phyloP scores from a whole-genome alignment of 2,888 invertebrate genomes.

The Apamea crenata region DNA sequence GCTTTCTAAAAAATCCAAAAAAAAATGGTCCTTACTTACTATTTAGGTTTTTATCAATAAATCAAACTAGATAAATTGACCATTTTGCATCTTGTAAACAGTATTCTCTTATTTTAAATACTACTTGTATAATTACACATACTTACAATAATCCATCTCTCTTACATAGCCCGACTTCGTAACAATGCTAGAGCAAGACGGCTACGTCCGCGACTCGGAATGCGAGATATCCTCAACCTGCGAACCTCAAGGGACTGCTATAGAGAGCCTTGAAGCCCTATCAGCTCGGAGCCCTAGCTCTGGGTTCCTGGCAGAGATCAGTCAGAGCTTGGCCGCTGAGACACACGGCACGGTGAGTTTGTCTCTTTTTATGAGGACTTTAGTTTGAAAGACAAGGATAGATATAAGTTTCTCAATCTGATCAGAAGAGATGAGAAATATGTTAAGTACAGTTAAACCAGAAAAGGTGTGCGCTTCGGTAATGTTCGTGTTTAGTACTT shows the following conservation, averaged over 20 bases:
- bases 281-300: conserved; percentile 87
- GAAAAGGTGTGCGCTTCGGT: no score
- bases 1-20: no score
- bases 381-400: neutral
- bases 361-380: neutral
- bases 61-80: neutral
- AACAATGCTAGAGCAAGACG: conserved; percentile 85
- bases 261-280: conserved; percentile 88
- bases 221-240: conserved; percentile 87
- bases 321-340: conserved; percentile 85
- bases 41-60: no score
- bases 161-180: conserved; percentile 85
- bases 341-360: conserved; percentile 82
- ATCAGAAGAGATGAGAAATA: no score
- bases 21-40: no score
- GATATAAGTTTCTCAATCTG: neutral
- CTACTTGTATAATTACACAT: neutral
- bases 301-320: conserved; percentile 88
- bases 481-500: no score
- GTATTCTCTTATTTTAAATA: neutral
- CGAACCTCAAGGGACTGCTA: conserved; percentile 84
- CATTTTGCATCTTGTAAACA: neutral
- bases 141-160: conserved; percentile 14
- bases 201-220: conserved; percentile 83
- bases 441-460: no score